Base-by-base conservation (phyloP, 2,888 invertebrate genomes). In the Podabrus alpinus region DNA sequence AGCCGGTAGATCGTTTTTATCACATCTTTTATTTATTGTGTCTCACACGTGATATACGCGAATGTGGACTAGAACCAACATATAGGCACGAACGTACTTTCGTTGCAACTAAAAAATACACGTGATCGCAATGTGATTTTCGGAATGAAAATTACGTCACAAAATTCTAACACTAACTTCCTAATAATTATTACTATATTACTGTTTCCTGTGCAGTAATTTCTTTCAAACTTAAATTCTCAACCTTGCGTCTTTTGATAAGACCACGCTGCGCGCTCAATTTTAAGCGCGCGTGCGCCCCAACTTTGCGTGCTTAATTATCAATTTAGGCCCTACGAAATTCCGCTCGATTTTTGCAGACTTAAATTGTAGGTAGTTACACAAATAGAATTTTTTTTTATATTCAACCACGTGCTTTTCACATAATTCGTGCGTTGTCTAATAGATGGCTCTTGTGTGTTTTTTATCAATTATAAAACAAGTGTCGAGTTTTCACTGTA, bases 1-100 rank as follows among this genome's bases (percentile, higher is more conserved):
- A 66, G 15, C 16, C 16, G 45, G n/a, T 24, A 17, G 29, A 17
- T 59, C 59, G 25, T 59, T 68, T 59, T 59, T 29, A 68, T 45
- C 68, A 17, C 17, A 62, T 62, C 25, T 60, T 29, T 24, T 70
- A 62, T 61, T 70, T 70, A 70, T 62, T 21, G n/a, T n/a, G n/a
- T 17, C 61, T 15, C 19, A 70, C 69, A 70, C 69, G 69, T 70
- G 69, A 70, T 24, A 60, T 11, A 45, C 61, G 15, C 61, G 60
- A 61, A 62, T 15, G 45, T 7, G 10, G 61, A 21, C 25, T 13
- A n/a, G 61, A 61, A 61, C 69, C 16, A 62, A 69, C 69, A 21
- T 24, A 69, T 25, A 70, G 62, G n/a, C 25, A 25, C 62, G 17
- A 19, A 59, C 29, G 59, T 13, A 66, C 15, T 17, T 17, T 61